phyloP scores from a whole-genome alignment of 2,888 invertebrate species.

The Galerucella pusilla region DNA sequence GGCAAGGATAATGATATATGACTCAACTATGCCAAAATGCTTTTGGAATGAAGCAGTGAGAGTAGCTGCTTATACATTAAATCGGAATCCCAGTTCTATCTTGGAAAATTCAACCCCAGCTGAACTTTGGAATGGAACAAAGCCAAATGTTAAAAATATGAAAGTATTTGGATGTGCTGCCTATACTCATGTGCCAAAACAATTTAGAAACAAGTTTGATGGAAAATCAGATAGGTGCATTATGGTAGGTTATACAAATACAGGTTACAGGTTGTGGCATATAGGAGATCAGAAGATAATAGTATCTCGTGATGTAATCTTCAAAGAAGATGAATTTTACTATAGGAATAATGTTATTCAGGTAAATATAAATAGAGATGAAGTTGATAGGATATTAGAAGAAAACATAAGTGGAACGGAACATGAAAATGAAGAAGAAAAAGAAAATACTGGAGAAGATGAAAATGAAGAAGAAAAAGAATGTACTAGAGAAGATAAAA shows the following conservation, averaged over 20 bases:
- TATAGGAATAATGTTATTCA: slow-evolving; percentile 6
- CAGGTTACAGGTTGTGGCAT: not conserved
- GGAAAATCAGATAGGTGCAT: not conserved
- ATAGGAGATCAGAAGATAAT: slow-evolving; percentile 5
- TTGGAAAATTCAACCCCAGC: slow-evolving; percentile 4
- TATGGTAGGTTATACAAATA: not conserved
- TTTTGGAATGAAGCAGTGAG: not conserved
- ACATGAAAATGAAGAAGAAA: slow-evolving; percentile 1
- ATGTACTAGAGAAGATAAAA: not conserved
- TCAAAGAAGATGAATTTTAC: no score
- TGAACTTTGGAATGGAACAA: slow-evolving; percentile 12
- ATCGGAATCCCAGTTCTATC: not conserved
- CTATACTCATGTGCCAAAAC: not conserved
- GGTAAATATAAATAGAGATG: not conserved
- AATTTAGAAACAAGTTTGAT: slow-evolving; percentile 10
- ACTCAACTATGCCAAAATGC: not conserved
- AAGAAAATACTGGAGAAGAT: not conserved
- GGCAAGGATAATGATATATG: not conserved
- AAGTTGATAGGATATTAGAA: not conserved
- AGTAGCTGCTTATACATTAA: slow-evolving; percentile 3
- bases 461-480: not conserved
- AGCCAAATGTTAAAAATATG: slow-evolving; percentile 10
- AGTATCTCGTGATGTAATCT: not conserved
- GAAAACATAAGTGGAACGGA: no score
- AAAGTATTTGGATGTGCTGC: not conserved